These are phyloP conservation scores for Agonopterix alstromeriana DNA, from an alignment of 2,888 invertebrate species.

Conservation along the genomic window DNA sequence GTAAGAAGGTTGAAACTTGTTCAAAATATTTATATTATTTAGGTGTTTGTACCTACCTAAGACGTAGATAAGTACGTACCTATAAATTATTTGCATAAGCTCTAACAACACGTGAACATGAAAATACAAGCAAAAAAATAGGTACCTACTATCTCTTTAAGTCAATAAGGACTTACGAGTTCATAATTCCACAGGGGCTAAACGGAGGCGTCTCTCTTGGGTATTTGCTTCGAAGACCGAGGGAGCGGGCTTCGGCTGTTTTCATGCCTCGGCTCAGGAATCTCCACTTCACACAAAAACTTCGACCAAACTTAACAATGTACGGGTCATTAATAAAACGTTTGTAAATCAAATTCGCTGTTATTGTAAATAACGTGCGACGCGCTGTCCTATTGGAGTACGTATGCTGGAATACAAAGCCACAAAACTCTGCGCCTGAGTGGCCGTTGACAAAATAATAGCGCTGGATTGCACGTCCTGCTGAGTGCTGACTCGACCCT, in stretches of 20 bases:
- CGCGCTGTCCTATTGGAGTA: constrained; percentile 22
- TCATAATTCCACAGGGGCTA: constrained; percentile 30
- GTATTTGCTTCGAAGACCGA: constrained; percentile 12
- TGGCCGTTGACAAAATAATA: constrained; percentile 27
- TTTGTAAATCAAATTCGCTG: not conserved
- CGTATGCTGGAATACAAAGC: constrained; percentile 26
- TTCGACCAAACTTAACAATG: not conserved
- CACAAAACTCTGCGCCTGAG: constrained; percentile 25
- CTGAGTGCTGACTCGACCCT: constrained; percentile 34
- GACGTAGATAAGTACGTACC: too few relatives aligned
- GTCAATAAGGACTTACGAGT: constrained; percentile 27
- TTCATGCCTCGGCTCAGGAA: constrained; percentile 33
- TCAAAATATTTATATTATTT: too few relatives aligned
- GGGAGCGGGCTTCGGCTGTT: constrained; percentile 18
- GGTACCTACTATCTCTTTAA: not conserved
- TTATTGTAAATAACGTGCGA: constrained; percentile 18
- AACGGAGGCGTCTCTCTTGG: constrained; percentile 13
- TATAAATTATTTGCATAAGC: too few relatives aligned
- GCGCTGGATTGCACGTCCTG: constrained; percentile 53
- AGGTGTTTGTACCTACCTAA: too few relatives aligned
- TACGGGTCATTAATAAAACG: not conserved
- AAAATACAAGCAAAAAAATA: not conserved
- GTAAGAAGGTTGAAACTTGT: too few relatives aligned
- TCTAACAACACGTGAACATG: not conserved
- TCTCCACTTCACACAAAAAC: constrained; percentile 8